Evolutionary conservation across 2,888 invertebrate species (phyloP).

Genomic region (Dicyrtomina minuta): DNA sequence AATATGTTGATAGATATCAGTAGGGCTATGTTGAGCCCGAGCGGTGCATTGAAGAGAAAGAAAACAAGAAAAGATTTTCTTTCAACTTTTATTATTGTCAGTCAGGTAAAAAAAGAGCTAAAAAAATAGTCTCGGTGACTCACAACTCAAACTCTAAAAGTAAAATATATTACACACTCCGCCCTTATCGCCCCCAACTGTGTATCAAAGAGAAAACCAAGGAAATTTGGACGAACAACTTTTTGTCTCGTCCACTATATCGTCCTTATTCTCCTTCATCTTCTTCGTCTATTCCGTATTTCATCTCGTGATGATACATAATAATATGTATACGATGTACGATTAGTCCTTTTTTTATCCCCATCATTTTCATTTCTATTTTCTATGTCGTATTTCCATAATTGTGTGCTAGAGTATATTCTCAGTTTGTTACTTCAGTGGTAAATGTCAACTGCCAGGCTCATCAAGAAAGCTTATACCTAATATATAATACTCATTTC

Average conservation of each 20-base stretch:
- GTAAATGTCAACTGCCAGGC: constrained; percentile 10
- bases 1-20: no score
- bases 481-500: no score
- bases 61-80: background rate
- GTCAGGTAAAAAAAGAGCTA: background rate
- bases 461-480: no score
- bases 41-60: constrained; percentile 1
- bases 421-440: background rate
- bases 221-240: constrained; percentile 9
- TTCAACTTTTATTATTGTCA: constrained; percentile 9
- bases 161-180: constrained; percentile 3
- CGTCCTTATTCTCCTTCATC: background rate
- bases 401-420: background rate
- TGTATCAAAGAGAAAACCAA: constrained; percentile 13
- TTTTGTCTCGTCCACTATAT: background rate
- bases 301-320: background rate
- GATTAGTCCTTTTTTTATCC: no score
- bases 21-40: no score
- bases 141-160: background rate
- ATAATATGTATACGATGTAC: background rate
- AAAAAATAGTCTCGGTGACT: background rate
- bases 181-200: constrained; percentile 21
- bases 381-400: background rate
- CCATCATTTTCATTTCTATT: background rate
- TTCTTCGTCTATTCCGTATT: background rate